A percentile compares a stretch with the other conserved stretches of the same genome.
Evolutionary conservation across 2,797 vertebrate genomes (phyloP).

Genomic region (Pipistrellus nathusii): DNA sequence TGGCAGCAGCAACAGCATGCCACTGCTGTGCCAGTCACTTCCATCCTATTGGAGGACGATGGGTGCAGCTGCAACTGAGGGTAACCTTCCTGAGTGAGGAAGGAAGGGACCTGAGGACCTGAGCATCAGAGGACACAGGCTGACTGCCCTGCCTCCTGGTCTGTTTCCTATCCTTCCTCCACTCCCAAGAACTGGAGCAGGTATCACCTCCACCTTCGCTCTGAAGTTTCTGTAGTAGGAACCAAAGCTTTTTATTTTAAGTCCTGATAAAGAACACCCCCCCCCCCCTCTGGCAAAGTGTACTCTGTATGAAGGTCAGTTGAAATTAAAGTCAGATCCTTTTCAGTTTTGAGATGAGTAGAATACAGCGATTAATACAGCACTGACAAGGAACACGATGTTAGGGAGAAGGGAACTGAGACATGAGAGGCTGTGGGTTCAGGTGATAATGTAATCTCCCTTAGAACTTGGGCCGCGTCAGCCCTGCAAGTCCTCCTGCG

Average conservation of each 20-base stretch:
- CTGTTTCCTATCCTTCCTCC: not conserved
- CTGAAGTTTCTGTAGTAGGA: not conserved
- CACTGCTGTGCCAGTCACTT: not conserved
- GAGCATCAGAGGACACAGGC: not conserved
- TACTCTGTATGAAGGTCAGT: not conserved
- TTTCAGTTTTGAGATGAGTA: constrained; percentile 20
- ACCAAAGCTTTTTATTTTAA: not conserved
- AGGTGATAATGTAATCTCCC: not conserved
- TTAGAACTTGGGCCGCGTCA: not conserved
- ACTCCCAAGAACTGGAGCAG: not conserved
- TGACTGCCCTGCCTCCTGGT: not conserved
- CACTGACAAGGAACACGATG: not conserved
- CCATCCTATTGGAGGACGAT: not conserved
- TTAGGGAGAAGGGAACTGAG: not conserved
- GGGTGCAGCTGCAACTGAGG: not conserved
- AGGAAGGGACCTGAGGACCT: not conserved
- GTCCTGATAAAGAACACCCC: too few relatives aligned
- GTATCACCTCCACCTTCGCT: not conserved
- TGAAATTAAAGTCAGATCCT: constrained; percentile 15
- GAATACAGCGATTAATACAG: not conserved
- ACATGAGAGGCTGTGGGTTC: not conserved
- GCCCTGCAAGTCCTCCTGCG: not conserved
- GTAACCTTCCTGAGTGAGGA: not conserved
- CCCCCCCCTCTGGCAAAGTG: too few relatives aligned
- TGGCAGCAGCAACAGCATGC: not conserved